Conservation (phyloP, 2,888 invertebrate species). For the Melinaea marsaeus region DNA sequence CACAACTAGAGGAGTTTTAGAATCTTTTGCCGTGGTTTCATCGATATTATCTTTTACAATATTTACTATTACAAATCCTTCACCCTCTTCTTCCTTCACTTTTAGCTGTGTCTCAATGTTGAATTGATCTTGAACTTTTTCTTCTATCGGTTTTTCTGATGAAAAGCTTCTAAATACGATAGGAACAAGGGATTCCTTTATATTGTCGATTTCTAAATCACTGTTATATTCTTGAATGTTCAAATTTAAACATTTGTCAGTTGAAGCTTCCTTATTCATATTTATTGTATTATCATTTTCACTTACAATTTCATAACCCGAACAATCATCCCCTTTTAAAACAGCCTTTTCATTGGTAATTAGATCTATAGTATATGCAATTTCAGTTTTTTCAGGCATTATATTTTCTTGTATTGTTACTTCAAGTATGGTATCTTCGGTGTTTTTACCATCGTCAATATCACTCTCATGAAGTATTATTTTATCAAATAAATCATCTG, state of each 20-base stretch:
- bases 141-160: slow-evolving; percentile 28
- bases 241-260: background rate
- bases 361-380: slow-evolving; percentile 15
- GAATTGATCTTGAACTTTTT: slow-evolving; percentile 13
- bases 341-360: slow-evolving; percentile 11
- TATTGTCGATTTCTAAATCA: slow-evolving; percentile 15
- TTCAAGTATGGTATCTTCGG: slow-evolving; percentile 15
- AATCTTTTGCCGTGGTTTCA: background rate
- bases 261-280: background rate
- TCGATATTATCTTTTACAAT: slow-evolving; percentile 15
- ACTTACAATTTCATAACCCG: slow-evolving; percentile 1
- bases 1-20: background rate
- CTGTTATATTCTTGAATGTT: background rate
- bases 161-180: slow-evolving; percentile 51
- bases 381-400: slow-evolving; percentile 15
- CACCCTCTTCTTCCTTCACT: slow-evolving; percentile 21
- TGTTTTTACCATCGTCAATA: background rate
- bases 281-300: slow-evolving; percentile 4
- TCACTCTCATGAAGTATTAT: background rate
- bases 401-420: slow-evolving; percentile 19
- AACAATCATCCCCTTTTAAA: background rate
- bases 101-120: slow-evolving; percentile 13
- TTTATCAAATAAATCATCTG: background rate
- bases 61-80: slow-evolving; percentile 29
- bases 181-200: slow-evolving; percentile 47